Conservation (phyloP, 1,140 invertebrate species). For the Ips nitidus region DNA sequence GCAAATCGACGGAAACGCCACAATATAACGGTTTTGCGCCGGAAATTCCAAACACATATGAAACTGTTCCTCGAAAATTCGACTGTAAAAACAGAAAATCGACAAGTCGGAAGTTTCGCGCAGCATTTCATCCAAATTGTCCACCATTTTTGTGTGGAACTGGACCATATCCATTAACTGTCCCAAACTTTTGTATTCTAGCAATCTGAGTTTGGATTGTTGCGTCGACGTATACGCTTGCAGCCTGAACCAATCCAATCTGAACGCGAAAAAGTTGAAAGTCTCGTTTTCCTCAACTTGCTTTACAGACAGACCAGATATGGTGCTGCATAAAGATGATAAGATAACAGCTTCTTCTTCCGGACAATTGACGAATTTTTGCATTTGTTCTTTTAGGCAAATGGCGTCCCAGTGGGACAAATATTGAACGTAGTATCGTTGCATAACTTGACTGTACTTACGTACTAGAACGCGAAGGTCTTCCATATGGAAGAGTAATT, state of each 20-base stretch:
- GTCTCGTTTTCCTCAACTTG: constrained; percentile 96
- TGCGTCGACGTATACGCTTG: constrained; percentile 91
- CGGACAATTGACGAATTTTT: constrained; percentile 79
- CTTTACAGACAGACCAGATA: constrained; percentile 85
- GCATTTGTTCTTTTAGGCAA: constrained; percentile 87
- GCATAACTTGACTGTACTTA: constrained; percentile 96
- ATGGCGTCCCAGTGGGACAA: constrained; percentile 94
- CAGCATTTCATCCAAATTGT: constrained; percentile 96
- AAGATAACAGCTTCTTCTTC: constrained; percentile 96
- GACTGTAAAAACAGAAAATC: constrained; percentile 96
- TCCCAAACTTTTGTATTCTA: constrained; percentile 86
- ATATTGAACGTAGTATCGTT: constrained; percentile 97
- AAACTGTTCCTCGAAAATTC: constrained; percentile 97
- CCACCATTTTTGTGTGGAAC: constrained; percentile 98
- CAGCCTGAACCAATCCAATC: constrained; percentile 93
- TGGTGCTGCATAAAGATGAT: constrained; percentile 88
- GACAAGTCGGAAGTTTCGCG: constrained; percentile 96
- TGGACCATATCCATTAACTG: constrained; percentile 92
- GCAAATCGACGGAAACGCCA: constrained; percentile 97
- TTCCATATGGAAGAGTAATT: constrained; percentile 97
- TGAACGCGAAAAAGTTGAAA: constrained; percentile 93
- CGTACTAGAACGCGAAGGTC: constrained; percentile 90
- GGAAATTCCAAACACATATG: constrained; percentile 98
- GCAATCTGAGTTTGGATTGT: constrained; percentile 79
- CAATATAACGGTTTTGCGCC: constrained; percentile 95